Percentiles rank a stretch among this genome's conserved stretches.
Evolutionary conservation across 2,888 invertebrate species (phyloP).

Genomic region (Cepaea hortensis): DNA sequence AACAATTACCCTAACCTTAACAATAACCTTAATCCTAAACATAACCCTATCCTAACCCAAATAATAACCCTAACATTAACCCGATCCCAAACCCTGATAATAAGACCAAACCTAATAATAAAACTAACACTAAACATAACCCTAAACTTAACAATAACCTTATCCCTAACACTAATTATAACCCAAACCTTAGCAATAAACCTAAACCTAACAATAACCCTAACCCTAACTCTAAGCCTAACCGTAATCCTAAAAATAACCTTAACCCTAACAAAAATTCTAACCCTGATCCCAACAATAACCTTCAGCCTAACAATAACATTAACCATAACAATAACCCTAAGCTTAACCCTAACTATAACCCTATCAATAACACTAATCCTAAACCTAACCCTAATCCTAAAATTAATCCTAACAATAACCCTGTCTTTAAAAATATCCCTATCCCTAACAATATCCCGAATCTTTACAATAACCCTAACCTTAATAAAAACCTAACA

Average conservation of each 20-base stretch:
- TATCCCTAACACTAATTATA: not conserved
- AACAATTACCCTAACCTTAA: not conserved
- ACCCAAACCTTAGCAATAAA: not conserved
- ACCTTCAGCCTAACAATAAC: slow-evolving; percentile 55
- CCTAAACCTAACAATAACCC: not conserved
- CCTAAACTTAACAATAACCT: not conserved
- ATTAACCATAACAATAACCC: not conserved
- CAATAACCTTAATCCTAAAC: not conserved
- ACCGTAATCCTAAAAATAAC: slow-evolving; percentile 23
- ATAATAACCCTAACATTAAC: not conserved
- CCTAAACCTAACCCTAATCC: too few relatives aligned
- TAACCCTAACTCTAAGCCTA: slow-evolving; percentile 50
- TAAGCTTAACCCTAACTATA: not conserved
- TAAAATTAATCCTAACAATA: slow-evolving; percentile 41
- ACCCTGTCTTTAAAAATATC: slow-evolving; percentile 56
- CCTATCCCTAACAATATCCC: slow-evolving; percentile 59
- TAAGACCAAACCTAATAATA: slow-evolving; percentile 17
- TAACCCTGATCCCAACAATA: slow-evolving; percentile 57
- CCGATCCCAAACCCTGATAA: slow-evolving; percentile 6
- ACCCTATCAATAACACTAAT: too few relatives aligned
- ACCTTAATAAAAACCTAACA: not conserved
- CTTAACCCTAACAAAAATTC: too few relatives aligned
- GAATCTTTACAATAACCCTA: slow-evolving; percentile 36
- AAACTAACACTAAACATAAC: slow-evolving; percentile 18
- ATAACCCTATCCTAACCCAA: not conserved